These are phyloP conservation scores for Crax fasciolata DNA, from an alignment of 2,797 vertebrate species.

Conservation along the genomic window DNA sequence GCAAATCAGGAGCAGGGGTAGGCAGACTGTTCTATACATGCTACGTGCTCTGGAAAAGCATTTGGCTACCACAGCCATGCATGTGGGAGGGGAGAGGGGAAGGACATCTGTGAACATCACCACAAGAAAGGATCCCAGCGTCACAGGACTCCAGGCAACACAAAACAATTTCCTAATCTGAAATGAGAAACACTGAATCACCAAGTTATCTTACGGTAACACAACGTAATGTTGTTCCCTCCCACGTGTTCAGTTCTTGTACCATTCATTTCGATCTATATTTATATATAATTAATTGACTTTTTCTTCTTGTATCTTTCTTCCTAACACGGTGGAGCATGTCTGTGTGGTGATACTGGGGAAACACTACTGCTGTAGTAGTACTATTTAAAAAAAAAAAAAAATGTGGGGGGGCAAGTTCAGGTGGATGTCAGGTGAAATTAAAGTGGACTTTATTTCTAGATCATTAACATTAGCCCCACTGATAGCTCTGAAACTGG, in stretches of 20 bases:
- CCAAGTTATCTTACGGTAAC: not conserved
- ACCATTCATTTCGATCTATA: not conserved
- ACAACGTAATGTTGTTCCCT: fast-evolving
- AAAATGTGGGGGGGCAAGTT: not conserved
- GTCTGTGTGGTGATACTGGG: not conserved
- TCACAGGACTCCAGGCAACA: not conserved
- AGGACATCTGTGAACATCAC: not conserved
- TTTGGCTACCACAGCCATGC: not conserved
- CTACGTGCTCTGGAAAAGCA: not conserved
- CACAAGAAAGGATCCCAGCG: not conserved
- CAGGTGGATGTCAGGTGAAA: not conserved
- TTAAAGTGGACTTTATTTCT: not conserved
- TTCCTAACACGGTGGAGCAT: not conserved
- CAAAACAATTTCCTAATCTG: not conserved
- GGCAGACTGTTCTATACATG: not conserved
- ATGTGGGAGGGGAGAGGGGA: not conserved
- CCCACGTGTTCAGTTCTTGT: not conserved
- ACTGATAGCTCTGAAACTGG: not conserved
- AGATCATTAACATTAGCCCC: not conserved
- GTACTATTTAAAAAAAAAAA: not conserved
- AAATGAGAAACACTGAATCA: not conserved
- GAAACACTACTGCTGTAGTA: not conserved
- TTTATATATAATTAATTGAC: not conserved
- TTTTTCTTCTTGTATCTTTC: not conserved
- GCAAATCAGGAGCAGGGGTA: not conserved